Percentiles rank a stretch among this genome's conserved stretches.
phyloP scores from a whole-genome alignment of 2,888 invertebrate species.

The Punctoribates punctum region DNA sequence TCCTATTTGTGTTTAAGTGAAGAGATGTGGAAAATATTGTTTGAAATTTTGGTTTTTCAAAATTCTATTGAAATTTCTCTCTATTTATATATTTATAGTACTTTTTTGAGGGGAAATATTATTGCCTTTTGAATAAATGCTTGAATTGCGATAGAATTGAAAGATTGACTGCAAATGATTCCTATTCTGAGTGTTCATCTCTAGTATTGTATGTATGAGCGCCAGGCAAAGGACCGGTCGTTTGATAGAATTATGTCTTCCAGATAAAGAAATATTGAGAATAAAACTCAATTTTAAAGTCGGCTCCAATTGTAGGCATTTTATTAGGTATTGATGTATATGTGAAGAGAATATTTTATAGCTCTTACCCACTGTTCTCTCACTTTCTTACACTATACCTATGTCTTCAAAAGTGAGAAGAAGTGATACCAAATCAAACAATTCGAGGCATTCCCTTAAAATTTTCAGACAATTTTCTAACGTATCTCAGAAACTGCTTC shows the following conservation, averaged over 20 bases:
- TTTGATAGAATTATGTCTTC: neutral
- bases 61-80: neutral
- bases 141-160: neutral
- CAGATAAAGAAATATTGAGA: neutral
- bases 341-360: neutral
- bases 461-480: neutral
- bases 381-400: neutral
- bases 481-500: neutral
- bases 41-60: neutral
- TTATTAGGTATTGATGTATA: neutral
- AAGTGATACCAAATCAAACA: no score
- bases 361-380: neutral
- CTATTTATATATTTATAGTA: neutral
- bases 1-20: no score
- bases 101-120: neutral
- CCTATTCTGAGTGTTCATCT: neutral
- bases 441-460: neutral
- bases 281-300: constrained; percentile 19
- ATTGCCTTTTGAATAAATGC: neutral
- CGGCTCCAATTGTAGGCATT: neutral
- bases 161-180: neutral
- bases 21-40: no score
- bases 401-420: neutral
- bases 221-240: neutral
- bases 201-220: neutral